phyloP scores from a whole-genome alignment of 2,888 invertebrate genomes.

The Nemoura dubitans region DNA sequence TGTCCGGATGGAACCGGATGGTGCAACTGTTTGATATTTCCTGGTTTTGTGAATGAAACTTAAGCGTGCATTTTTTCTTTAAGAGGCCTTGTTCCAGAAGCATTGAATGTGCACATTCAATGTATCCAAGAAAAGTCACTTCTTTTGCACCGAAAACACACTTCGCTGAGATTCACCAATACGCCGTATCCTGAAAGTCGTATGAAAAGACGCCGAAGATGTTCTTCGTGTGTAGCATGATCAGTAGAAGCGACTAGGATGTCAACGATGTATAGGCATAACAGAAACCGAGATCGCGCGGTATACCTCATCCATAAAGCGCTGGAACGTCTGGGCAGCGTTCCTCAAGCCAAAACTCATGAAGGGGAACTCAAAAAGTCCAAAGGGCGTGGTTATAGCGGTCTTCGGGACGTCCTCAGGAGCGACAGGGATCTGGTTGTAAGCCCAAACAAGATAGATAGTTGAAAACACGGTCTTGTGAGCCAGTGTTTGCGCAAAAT shows the following conservation, averaged over 20 bases:
- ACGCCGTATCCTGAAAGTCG: constrained; percentile 52
- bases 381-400: constrained; percentile 44
- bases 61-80: background rate
- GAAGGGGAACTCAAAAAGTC: constrained; percentile 45
- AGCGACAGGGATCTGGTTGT: no score
- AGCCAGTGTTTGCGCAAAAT: no score
- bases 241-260: background rate
- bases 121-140: constrained; percentile 43
- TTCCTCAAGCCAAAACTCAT: constrained; percentile 44
- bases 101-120: constrained; percentile 41
- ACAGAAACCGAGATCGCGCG: constrained; percentile 33
- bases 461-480: no score
- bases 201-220: constrained; percentile 53
- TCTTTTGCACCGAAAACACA: constrained; percentile 19
- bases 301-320: constrained; percentile 44
- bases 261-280: constrained; percentile 43
- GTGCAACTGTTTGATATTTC: background rate
- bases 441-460: no score
- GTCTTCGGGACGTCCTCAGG: no score
- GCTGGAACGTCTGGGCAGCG: constrained; percentile 45
- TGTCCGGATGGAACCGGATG: constrained; percentile 44
- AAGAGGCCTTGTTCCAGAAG: background rate
- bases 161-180: constrained; percentile 2
- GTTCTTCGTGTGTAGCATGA: constrained; percentile 44
- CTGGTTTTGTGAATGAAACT: constrained; percentile 42